These are phyloP conservation scores for Centropus unirufus DNA, from an alignment of 2,113 vertebrate genomes.

Conservation along the genomic window DNA sequence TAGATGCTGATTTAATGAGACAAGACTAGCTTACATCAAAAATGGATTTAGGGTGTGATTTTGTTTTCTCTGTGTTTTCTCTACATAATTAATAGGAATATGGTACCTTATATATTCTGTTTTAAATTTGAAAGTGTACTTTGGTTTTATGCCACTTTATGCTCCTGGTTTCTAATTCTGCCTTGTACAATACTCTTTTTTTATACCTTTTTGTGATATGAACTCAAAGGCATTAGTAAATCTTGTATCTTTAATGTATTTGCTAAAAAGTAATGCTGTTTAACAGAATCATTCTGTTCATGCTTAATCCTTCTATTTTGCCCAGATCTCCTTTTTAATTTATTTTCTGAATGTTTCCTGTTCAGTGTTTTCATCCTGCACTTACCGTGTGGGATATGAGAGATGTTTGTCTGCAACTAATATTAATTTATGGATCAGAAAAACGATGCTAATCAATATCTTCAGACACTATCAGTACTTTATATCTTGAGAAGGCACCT, in stretches of 20 bases:
- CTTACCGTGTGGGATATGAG: not conserved
- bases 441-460: constrained; percentile 39
- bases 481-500: not conserved
- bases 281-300: not conserved
- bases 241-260: constrained; percentile 6
- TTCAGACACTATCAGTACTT: constrained; percentile 17
- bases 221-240: not conserved
- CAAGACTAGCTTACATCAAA: constrained; percentile 92
- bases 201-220: not conserved
- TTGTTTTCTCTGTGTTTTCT: constrained; percentile 87
- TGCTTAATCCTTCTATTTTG: constrained; percentile 5
- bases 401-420: not conserved
- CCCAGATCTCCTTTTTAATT: not conserved
- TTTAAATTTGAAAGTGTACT: constrained; percentile 58
- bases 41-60: constrained; percentile 95
- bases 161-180: constrained; percentile 44
- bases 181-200: not conserved
- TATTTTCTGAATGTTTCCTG: not conserved
- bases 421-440: constrained; percentile 21
- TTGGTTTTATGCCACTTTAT: constrained; percentile 59
- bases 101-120: constrained; percentile 71
- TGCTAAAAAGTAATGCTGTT: not conserved
- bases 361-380: not conserved
- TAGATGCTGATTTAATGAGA: constrained; percentile 97
- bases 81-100: constrained; percentile 92